Conservation (phyloP, 2,113 vertebrate species). For the human region GRCh38 chr13:69327001-69327500, state of each 20-base stretch:
- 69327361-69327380: neutral
- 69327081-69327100: neutral
- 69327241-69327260: neutral
- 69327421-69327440: too few relatives aligned
- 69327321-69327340: neutral
- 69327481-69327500: too few relatives aligned
- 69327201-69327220: neutral
- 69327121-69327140: neutral
- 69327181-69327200: neutral
- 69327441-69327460: too few relatives aligned
- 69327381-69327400: neutral
- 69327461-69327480: too few relatives aligned
- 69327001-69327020: neutral
- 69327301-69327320: neutral
- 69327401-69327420: too few relatives aligned
- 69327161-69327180: neutral
- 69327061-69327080: neutral
- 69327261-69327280: neutral
- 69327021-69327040: neutral
- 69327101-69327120: neutral
- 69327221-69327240: neutral
- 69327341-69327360: neutral
- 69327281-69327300: neutral
- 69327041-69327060: neutral
- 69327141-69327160: neutral